These are phyloP conservation scores for Notothenia coriiceps DNA, from an alignment of 2,113 vertebrate species.

Conservation along the genomic window DNA sequence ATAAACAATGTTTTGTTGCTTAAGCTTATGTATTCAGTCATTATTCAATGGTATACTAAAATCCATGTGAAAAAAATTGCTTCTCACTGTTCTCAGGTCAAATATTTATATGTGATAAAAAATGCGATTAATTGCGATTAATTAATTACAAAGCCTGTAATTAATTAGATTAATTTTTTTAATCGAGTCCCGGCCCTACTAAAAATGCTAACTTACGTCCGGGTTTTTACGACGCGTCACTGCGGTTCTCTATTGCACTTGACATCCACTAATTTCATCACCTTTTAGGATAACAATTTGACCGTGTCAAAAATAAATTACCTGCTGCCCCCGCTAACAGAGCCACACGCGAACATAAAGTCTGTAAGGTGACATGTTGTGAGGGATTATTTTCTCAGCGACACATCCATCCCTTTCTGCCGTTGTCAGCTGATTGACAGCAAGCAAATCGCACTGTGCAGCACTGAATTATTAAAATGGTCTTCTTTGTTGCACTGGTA, in stretches of 20 bases:
- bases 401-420: slow-evolving; percentile 1
- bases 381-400: neutral
- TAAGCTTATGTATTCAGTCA: too few relatives aligned
- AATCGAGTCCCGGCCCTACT: too few relatives aligned
- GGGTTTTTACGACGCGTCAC: too few relatives aligned
- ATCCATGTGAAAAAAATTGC: too few relatives aligned
- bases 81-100: too few relatives aligned
- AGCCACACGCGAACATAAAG: slow-evolving; percentile 8
- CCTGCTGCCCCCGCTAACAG: neutral
- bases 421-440: slow-evolving; percentile 26
- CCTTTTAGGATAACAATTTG: slow-evolving; percentile 24
- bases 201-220: too few relatives aligned
- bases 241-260: neutral
- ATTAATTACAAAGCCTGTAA: too few relatives aligned
- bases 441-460: neutral
- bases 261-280: slow-evolving; percentile 18
- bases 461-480: neutral
- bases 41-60: too few relatives aligned
- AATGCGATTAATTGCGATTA: too few relatives aligned
- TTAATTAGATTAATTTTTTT: too few relatives aligned
- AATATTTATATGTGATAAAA: too few relatives aligned
- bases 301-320: neutral
- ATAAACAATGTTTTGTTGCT: too few relatives aligned
- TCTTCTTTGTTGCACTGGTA: neutral
- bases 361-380: slow-evolving; percentile 13